Base-by-base conservation (phyloP, 1,140 invertebrate genomes). In the Hyles euphorbiae region DNA sequence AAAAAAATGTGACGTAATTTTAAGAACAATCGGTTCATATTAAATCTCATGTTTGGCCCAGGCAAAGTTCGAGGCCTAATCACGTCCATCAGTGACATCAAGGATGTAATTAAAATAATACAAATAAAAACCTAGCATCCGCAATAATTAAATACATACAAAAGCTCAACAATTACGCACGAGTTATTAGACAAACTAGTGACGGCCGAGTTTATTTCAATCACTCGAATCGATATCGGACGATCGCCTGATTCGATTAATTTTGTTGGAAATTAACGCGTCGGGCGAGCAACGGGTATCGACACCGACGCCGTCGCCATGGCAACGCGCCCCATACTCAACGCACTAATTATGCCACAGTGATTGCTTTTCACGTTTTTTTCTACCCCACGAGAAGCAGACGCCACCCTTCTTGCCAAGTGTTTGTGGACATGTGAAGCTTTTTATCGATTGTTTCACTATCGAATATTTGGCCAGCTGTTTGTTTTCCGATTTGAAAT, bases 281-380 rank as follows among this genome's bases (percentile, higher is more conserved):
- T 67, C 68, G 77, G 78, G 81, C 78, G 78, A 82, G 78, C 79
- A 83, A 71, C 72, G 78, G 76, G 80, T 84, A 85, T 78, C 72
- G 67, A 68, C 66, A 74, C 70, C 70, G 78, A 84, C 78, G 85
- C 81, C 51, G 84, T 87, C 65, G 70, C 72, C 77, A 87, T 85
- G 77, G 71, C 72, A 80, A 88, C 85, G 70, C 85, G 79, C 85
- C 85, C 85, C 77, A 88, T 85, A 86, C 78, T 85, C 75, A 78
- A 84, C 81, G 76, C 83, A 88, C 85, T 88, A 88, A 88, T 88
- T 88, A 88, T 83, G 78, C 81, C 83, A 85, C 83, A 86, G 79
- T 88, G 83, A 88, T 88, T 88, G 85, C 85, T 85, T 88, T 88
- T 83, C 82, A 80, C 83, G 83, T 88, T 87, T 81, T 63, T 87